Evolutionary conservation across 2,888 invertebrate species (phyloP).

Genomic region (Cephalotes varians): DNA sequence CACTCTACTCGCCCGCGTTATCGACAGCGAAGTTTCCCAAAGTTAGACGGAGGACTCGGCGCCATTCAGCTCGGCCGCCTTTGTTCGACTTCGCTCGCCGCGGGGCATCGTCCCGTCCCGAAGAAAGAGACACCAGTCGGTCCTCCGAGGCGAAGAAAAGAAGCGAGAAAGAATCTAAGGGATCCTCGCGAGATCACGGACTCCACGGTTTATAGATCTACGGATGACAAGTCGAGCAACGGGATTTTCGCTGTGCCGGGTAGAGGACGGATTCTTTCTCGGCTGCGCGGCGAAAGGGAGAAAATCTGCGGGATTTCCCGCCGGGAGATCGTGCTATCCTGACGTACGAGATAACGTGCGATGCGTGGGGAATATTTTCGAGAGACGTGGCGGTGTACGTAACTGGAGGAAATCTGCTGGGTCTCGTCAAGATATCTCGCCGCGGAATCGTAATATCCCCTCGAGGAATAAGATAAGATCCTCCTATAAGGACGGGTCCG

Average conservation of each 20-base stretch:
- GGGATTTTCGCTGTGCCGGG: not conserved
- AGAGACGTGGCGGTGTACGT: not conserved
- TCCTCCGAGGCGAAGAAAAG: not conserved
- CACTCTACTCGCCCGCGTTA: slow-evolving; percentile 30
- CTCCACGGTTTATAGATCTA: slow-evolving; percentile 5
- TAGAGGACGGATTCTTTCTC: not conserved
- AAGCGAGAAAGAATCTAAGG: not conserved
- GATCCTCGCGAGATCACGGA: not conserved
- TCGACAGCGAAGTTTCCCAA: slow-evolving; percentile 42
- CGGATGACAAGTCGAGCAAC: slow-evolving; percentile 18
- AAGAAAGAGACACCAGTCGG: not conserved
- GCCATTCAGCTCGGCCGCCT: slow-evolving; percentile 23
- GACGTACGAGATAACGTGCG: not conserved
- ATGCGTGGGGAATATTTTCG: not conserved
- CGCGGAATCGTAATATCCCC: slow-evolving; percentile 19
- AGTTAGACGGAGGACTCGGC: not conserved
- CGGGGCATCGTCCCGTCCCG: not conserved
- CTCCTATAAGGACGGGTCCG: not conserved
- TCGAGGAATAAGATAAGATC: not conserved
- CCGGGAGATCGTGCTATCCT: not conserved
- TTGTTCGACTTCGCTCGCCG: slow-evolving; percentile 32
- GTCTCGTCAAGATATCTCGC: slow-evolving; percentile 21
- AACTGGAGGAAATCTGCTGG: slow-evolving; percentile 9
- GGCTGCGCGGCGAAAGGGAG: not conserved
- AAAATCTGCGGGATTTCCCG: not conserved